These are phyloP conservation scores for Scarus forsteni DNA, from an alignment of 2,797 vertebrate species.

Conservation along the genomic window DNA sequence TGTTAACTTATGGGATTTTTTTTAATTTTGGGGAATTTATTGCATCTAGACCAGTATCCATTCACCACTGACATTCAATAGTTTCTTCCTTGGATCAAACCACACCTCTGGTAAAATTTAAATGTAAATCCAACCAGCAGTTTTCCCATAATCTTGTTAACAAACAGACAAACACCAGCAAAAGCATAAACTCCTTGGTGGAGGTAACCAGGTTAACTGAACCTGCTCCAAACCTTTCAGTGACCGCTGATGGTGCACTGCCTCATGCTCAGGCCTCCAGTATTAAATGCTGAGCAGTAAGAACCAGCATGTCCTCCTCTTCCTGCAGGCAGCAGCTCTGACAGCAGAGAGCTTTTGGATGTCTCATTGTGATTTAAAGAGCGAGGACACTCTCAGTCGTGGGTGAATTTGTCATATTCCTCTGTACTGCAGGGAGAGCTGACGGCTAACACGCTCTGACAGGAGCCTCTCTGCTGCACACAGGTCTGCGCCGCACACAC, in stretches of 20 bases:
- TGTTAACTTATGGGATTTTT: too few relatives aligned
- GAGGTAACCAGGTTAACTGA: too few relatives aligned
- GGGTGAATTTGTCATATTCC: slow-evolving; percentile 35
- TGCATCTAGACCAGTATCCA: too few relatives aligned
- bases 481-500: slow-evolving; percentile 16
- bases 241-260: slow-evolving; percentile 5
- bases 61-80: too few relatives aligned
- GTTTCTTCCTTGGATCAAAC: too few relatives aligned
- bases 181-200: too few relatives aligned
- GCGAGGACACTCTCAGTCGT: slow-evolving; percentile 44
- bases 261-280: not conserved
- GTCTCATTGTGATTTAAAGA: slow-evolving; percentile 68
- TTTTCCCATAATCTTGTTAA: too few relatives aligned
- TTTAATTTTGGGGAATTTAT: too few relatives aligned
- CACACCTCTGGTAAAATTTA: too few relatives aligned
- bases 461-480: slow-evolving; percentile 34
- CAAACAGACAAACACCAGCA: too few relatives aligned
- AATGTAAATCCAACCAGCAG: too few relatives aligned
- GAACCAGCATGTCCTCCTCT: slow-evolving; percentile 23
- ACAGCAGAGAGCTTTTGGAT: slow-evolving; percentile 52
- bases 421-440: slow-evolving; percentile 29
- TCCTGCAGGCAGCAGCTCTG: slow-evolving; percentile 9
- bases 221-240: not conserved
- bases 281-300: slow-evolving; percentile 13
- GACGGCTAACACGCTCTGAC: slow-evolving; percentile 58